phyloP scores from a whole-genome alignment of 2,888 invertebrate genomes.

The Lasioglossum figueresi region DNA sequence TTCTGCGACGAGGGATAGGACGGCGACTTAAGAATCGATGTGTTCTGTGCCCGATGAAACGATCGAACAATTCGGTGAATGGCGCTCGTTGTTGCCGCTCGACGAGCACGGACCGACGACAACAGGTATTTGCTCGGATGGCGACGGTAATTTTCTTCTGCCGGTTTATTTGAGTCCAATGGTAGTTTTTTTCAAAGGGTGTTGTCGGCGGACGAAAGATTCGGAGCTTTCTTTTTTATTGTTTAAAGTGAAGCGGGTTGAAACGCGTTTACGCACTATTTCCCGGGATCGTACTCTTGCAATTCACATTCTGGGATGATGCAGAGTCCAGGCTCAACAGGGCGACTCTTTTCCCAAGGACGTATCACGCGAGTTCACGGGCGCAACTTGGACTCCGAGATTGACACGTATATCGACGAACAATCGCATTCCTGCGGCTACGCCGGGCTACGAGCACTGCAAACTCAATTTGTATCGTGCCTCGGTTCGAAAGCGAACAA shows the following conservation, averaged over 20 bases:
- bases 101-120: not conserved
- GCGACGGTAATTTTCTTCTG: not conserved
- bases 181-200: not conserved
- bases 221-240: too few species aligned
- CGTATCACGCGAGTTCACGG: not conserved
- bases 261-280: too few species aligned
- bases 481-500: conserved; percentile 56
- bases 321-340: not conserved
- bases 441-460: conserved; percentile 29
- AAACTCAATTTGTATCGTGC: conserved; percentile 46
- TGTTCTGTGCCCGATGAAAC: not conserved
- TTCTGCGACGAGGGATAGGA: not conserved
- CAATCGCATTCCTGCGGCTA: conserved; percentile 26
- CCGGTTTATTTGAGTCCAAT: not conserved
- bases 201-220: not conserved
- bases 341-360: not conserved
- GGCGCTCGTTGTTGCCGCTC: not conserved
- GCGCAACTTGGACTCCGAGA: not conserved
- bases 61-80: conserved; percentile 7
- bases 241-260: too few species aligned
- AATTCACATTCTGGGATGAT: not conserved
- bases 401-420: conserved; percentile 28
- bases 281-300: not conserved
- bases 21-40: not conserved
- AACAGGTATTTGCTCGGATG: not conserved